Evolutionary conservation across 2,888 invertebrate species (phyloP), one percentile per base, ranked within the genome.

Genomic region (Reticulitermes lucifugus): DNA sequence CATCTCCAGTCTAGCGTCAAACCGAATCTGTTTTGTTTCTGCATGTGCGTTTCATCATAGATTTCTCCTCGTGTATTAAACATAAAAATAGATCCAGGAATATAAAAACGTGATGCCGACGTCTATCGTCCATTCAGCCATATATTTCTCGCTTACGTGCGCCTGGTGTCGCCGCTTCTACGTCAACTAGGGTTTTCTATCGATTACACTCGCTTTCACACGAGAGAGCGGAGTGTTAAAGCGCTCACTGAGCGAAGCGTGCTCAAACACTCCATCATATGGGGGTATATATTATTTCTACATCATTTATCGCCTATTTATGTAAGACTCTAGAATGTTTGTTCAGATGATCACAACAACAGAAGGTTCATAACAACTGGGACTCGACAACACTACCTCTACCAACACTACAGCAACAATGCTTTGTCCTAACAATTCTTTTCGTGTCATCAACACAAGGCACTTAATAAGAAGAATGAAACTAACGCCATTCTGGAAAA

Each of bases 31-130:
- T n/a, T 65, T 12, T 65, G 25, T n/a, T 65, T 65, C 65, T 18
- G 12, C 65, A 25, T n/a, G 65, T n/a, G n/a, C 2, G 65, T n/a
- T 65, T 65, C n/a, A 65, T 65, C 65, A 65, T n/a, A 25, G 60
- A 60, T 60, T n/a, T 25, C 65, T 65, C n/a, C 10, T 12, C n/a
- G n/a, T 10, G 25, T 65, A 25, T 12, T 25, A 5, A 65, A 65
- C n/a, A 65, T 25, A 65, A 65, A 65, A 65, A 65, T 65, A 65
- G 65, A 65, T 65, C n/a, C 65, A 65, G n/a, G 65, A 65, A 65
- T 25, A 65, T 25, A 65, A 65, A 65, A 65, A 65, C n/a, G 12
- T 10, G 65, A 65, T 65, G 25, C n/a, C 65, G 25, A 65, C 65
- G 65, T 25, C 65, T 65, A n/a, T 60, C 60, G 65, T 65, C 65